Evolutionary conservation across 2,888 invertebrate genomes (phyloP).

Genomic region (Drosophila aldrichi): DNA sequence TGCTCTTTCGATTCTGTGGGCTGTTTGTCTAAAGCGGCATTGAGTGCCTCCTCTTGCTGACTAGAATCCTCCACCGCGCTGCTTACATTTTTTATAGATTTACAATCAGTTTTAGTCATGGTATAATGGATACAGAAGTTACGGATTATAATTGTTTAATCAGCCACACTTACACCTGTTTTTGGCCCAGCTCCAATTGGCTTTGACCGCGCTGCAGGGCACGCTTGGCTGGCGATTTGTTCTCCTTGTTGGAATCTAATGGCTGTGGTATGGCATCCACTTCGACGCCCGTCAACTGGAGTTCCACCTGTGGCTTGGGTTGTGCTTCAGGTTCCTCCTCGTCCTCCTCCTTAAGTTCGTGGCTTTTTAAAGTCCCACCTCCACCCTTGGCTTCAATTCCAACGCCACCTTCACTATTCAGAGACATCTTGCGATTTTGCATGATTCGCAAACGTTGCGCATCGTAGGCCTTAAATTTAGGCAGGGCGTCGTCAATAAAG

Average conservation of each 20-base stretch:
- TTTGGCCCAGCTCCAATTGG: slow-evolving; percentile 81
- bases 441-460: slow-evolving; percentile 87
- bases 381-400: slow-evolving; percentile 71
- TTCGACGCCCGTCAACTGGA: slow-evolving; percentile 59
- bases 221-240: slow-evolving; percentile 76
- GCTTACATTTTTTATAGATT: slow-evolving; percentile 34
- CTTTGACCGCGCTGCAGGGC: slow-evolving; percentile 82
- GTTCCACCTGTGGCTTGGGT: slow-evolving; percentile 46
- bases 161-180: slow-evolving; percentile 82
- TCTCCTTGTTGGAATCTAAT: slow-evolving; percentile 79
- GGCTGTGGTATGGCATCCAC: slow-evolving; percentile 51
- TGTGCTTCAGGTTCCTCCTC: slow-evolving; percentile 62
- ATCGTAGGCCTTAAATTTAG: slow-evolving; percentile 93
- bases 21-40: slow-evolving; percentile 81
- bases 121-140: slow-evolving; percentile 10
- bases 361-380: slow-evolving; percentile 64
- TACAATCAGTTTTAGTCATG: slow-evolving; percentile 36
- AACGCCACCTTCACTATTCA: slow-evolving; percentile 78
- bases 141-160: neutral
- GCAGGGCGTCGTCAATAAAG: slow-evolving; percentile 95
- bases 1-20: slow-evolving; percentile 73
- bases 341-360: slow-evolving; percentile 80
- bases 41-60: slow-evolving; percentile 47
- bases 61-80: slow-evolving; percentile 57
- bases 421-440: slow-evolving; percentile 84